Evolutionary conservation across 2,797 vertebrate species (phyloP).

Genomic region (Phaenicophaeus curvirostris): DNA sequence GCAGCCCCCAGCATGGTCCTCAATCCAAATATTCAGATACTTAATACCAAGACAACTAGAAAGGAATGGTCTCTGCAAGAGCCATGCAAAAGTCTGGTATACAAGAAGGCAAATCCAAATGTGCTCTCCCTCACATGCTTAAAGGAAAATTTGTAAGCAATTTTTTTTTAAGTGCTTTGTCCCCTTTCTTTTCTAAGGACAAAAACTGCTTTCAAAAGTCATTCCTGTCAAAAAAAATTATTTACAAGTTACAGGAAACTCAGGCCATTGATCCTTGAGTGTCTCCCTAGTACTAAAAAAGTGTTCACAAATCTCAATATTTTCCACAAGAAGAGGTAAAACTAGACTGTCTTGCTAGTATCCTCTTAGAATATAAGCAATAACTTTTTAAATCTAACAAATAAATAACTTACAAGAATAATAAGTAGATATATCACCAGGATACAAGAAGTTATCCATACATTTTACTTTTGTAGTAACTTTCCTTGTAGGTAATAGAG

Average conservation of each 20-base stretch:
- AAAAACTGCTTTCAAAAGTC: neutral
- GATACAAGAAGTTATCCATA: neutral
- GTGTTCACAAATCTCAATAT: neutral
- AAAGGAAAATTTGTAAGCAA: neutral
- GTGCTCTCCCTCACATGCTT: neutral
- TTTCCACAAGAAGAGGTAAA: neutral
- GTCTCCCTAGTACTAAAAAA: neutral
- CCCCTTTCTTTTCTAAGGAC: neutral
- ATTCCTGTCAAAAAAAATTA: neutral
- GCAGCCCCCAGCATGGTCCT: neutral
- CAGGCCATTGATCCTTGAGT: neutral
- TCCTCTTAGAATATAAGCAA: neutral
- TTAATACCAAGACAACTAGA: neutral
- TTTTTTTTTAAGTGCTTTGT: neutral
- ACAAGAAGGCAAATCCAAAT: neutral
- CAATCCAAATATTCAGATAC: neutral
- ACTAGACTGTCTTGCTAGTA: neutral
- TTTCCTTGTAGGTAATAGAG: neutral
- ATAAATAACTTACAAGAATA: neutral
- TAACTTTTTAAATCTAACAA: neutral
- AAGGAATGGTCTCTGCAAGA: neutral
- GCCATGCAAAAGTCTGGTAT: neutral
- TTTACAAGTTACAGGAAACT: neutral
- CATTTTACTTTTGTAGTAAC: neutral
- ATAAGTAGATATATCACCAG: neutral